Evolutionary conservation across 2,797 vertebrate species (phyloP), one percentile per base, ranked within the genome.

Genomic region (Morus bassanus): DNA sequence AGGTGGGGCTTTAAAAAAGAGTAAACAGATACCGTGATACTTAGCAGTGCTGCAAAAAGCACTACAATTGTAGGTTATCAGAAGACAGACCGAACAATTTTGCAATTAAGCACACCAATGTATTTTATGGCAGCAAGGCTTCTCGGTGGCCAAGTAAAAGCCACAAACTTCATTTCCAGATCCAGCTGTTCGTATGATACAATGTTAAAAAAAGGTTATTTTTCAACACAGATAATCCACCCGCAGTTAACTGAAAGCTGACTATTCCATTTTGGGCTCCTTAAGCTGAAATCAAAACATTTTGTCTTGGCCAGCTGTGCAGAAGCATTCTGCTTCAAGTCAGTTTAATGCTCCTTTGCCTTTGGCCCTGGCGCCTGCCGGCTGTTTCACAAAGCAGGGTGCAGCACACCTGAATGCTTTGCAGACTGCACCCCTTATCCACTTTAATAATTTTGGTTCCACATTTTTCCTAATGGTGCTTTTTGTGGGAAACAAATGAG

Each of bases 101-200:
- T 72, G 39, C 56, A 78, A 30, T 51, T 81, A 77, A 95, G 21
- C 57, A 85, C 51, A 27, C 33, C 43, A 39, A 46, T 2, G 28
- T 70, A 41, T 46, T 94, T 92, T 70, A 91, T 1, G 10, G 91
- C 85, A 73, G 73, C 41, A 50, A 84, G 46, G 54, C 46, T n/a
- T 87, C 68, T 61, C 18, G 1, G 19, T 57, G 75, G 81, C 39
- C 75, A 75, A 65, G 61, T 27, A 81, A 93, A 94, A 96, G 65
- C 85, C 89, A 81, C 75, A 89, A 63, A 89, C 50, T 68, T 91
- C 4, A 51, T 84, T 89, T 96, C 91, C 94, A 96, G 74, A 93
- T 54, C 67, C 54, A 78, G 53, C 31, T 91, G 61, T 35, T 84
- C 7, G 0, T 53, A 72, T 25, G 75, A 92, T 48, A 86, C 28